These are phyloP conservation scores for Petrocephalus sullivani DNA, from an alignment of 2,797 vertebrate genomes.

Conservation along the genomic window DNA sequence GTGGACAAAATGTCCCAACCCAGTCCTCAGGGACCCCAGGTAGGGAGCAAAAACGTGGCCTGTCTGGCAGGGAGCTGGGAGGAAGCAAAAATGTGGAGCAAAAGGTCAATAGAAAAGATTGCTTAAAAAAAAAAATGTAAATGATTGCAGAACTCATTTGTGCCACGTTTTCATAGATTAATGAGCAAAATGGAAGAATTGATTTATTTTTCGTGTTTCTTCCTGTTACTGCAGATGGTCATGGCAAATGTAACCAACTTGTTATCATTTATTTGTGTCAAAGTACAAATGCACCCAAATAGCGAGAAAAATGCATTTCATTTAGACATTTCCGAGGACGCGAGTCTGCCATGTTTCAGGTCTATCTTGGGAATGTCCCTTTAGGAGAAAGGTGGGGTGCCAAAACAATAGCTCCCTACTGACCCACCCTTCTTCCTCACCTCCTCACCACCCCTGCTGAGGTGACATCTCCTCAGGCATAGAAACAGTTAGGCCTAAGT, in stretches of 20 bases:
- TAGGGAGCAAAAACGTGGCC: neutral
- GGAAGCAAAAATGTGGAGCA: neutral
- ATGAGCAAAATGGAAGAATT: neutral
- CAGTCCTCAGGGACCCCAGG: neutral
- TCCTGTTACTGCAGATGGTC: neutral
- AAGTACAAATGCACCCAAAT: neutral
- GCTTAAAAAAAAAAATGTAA: neutral
- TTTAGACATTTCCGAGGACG: neutral
- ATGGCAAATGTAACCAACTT: neutral
- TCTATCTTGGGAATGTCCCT: neutral
- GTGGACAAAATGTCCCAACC: neutral
- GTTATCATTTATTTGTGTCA: neutral
- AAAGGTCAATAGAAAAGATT: neutral
- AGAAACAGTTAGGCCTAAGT: neutral
- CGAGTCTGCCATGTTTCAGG: neutral
- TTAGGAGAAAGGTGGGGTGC: neutral
- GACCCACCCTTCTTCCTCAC: neutral
- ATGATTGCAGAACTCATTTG: neutral
- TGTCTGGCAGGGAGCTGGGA: neutral
- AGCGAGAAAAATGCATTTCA: neutral
- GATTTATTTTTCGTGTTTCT: neutral
- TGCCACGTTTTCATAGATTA: conserved; percentile 7
- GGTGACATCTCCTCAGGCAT: neutral
- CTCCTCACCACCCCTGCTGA: no score
- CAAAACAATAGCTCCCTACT: neutral